Evolutionary conservation across 1,140 invertebrate genomes (phyloP).

Genomic region (Dryas iulia): DNA sequence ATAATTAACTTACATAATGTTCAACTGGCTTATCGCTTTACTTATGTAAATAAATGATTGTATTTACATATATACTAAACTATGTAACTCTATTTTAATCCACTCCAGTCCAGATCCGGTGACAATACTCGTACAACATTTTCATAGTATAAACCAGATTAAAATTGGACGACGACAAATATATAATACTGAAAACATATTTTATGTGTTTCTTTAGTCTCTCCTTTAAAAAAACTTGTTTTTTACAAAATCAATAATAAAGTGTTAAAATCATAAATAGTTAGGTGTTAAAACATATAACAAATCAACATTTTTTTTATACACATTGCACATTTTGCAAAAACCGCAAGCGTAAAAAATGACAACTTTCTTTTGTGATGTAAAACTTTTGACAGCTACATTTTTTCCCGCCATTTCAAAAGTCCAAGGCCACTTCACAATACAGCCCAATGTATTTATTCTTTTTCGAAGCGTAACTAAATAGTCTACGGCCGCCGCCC

Average conservation of each 20-base stretch:
- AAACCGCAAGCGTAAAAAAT: not conserved
- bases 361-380: constrained; percentile 10
- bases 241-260: not conserved
- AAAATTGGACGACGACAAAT: too few species aligned
- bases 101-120: too few species aligned
- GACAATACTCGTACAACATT: too few species aligned
- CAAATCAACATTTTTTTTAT: not conserved
- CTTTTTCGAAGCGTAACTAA: constrained; percentile 29
- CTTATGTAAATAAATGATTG: too few species aligned
- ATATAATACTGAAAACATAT: too few species aligned
- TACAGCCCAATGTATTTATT: constrained; percentile 12
- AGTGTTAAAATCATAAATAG: not conserved
- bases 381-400: not conserved
- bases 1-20: too few species aligned
- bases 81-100: too few species aligned
- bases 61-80: too few species aligned
- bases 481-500: constrained; percentile 17
- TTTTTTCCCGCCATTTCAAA: constrained; percentile 8
- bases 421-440: constrained; percentile 24
- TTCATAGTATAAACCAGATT: too few species aligned
- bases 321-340: constrained; percentile 12
- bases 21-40: too few species aligned
- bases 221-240: too few species aligned
- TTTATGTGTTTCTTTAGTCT: too few species aligned
- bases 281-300: not conserved